Base-by-base conservation (phyloP, 2,797 vertebrate genomes). In the Leucoraja ocellata region DNA sequence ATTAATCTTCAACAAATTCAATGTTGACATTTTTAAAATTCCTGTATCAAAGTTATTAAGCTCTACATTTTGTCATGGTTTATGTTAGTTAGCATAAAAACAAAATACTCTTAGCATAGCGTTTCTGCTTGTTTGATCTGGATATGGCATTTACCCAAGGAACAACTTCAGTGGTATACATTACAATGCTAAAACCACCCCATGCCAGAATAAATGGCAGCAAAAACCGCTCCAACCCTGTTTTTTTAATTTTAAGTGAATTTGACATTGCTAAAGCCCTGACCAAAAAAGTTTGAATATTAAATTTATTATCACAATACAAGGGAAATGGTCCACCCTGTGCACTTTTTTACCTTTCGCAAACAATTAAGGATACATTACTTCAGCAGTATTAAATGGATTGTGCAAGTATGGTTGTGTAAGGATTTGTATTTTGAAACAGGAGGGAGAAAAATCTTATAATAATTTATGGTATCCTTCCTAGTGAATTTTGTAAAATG, bases 91-190 rank as follows among this genome's bases (percentile, higher is more conserved):
- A 58, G 73, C 46, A 71, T 76, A 76, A 88, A 73, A 88, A 74
- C 39, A 92, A 92, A 76, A 39, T 5, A 4, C 71, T n/a, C 39
- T 0, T 4, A 46, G 46, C 36, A 54, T 74, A 92, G 11, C 4
- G 68, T 74, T 54, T 92, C 71, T 54, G 13, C 36, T 92, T 54
- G 9, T 74, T 91, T 91, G 90, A 74, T 91, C 90, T 91, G 90
- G 9, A 92, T 13, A 25, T 92, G 74, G 65, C 28, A 28, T 88
- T 88, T 68, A n/a, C 84, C 21, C 61, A 9, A 32, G 61, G 9
- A 68, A 11, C 61, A n/a, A 46, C 4, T 65, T n/a, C 58, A 65
- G 61, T 14, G 13, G 32, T 92, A n/a, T 92, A n/a, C 90, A 32
- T 13, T 74, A 54, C 90, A 39, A 7, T 91, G 65, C 23, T 23